Evolutionary conservation across 2,797 vertebrate genomes (phyloP).

Genomic region (Tragelaphus oryx): DNA sequence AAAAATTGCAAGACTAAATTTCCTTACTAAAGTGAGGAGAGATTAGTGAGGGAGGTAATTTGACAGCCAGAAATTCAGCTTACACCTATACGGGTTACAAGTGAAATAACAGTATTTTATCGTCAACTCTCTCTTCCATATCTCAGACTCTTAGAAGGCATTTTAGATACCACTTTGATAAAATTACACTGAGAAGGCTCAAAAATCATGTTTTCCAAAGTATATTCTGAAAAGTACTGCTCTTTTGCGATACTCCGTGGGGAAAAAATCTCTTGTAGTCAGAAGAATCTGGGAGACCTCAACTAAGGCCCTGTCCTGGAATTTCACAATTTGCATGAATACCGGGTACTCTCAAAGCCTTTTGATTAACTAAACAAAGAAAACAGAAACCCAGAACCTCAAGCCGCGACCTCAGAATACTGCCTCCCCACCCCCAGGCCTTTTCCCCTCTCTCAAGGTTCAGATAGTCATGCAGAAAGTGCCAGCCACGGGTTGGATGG

Average conservation of each 20-base stretch:
- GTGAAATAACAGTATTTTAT: not conserved
- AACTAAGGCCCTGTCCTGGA: not conserved
- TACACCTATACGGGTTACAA: not conserved
- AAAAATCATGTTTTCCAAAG: not conserved
- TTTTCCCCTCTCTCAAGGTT: not conserved
- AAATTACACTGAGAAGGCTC: not conserved
- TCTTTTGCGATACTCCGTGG: not conserved
- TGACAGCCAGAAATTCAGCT: not conserved
- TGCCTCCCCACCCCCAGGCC: not conserved
- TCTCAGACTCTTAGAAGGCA: not conserved
- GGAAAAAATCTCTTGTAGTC: not conserved
- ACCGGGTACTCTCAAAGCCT: not conserved
- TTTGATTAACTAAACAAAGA: not conserved
- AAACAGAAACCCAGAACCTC: not conserved
- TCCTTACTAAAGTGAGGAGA: constrained; percentile 4
- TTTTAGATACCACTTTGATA: not conserved
- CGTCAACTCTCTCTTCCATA: not conserved
- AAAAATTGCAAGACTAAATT: not conserved
- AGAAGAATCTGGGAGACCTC: not conserved
- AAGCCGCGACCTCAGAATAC: not conserved
- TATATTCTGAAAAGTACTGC: not conserved
- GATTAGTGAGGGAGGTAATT: not conserved
- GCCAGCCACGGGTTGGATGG: not conserved
- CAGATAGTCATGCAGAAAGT: not conserved
- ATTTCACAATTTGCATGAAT: not conserved